Evolutionary conservation across 2,113 vertebrate species (phyloP).

Genomic region (Apteryx owenii): DNA sequence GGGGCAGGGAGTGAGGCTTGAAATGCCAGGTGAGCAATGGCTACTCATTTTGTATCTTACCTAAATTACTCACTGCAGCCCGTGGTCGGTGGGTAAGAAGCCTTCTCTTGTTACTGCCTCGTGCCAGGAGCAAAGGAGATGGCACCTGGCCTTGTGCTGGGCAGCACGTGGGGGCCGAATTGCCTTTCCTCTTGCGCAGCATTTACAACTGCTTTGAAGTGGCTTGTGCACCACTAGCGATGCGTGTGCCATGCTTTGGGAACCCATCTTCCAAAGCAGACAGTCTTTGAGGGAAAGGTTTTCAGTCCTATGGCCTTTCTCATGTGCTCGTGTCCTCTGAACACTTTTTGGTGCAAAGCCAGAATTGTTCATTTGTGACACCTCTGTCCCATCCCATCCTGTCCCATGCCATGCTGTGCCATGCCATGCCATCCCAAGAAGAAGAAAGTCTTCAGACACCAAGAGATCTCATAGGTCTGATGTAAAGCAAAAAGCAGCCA

Average conservation of each 20-base stretch:
- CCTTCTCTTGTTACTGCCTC: accelerated
- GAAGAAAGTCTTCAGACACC: not conserved
- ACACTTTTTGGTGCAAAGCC: not conserved
- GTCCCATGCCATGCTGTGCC: too few species aligned
- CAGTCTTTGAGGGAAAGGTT: not conserved
- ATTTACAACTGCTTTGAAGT: too few species aligned
- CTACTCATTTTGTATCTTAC: not conserved
- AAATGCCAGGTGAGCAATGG: not conserved
- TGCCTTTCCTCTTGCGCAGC: too few species aligned
- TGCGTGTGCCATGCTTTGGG: too few species aligned
- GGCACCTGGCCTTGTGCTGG: not conserved
- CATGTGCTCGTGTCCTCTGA: not conserved
- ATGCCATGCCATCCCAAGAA: not conserved
- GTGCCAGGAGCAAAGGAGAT: not conserved
- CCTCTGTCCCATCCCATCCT: too few species aligned
- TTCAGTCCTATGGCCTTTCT: not conserved
- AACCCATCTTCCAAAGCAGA: not conserved
- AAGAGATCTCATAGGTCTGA: not conserved
- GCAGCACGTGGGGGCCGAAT: accelerated
- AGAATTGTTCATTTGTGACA: too few species aligned
- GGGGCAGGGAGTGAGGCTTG: not conserved
- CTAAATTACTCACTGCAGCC: accelerated
- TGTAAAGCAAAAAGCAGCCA: not conserved
- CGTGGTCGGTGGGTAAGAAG: accelerated
- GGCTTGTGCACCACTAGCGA: too few species aligned